Evolutionary conservation across 2,888 invertebrate genomes (phyloP), one percentile per base, ranked within the genome.

Genomic region (Ochropleura plecta): DNA sequence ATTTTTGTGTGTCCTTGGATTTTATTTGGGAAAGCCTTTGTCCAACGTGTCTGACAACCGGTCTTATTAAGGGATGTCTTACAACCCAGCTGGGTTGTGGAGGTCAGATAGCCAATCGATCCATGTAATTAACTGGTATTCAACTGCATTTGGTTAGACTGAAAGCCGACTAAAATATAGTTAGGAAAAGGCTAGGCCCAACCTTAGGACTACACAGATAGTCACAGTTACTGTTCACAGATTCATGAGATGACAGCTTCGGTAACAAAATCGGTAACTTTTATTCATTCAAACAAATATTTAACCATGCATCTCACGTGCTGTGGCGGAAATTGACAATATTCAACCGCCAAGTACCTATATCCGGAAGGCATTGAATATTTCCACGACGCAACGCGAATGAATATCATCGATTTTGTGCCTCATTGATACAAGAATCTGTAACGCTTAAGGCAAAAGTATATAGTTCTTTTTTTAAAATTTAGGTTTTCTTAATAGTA

Each of bases 281-380:
- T 40, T 51, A 66, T 57, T 59, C 40, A 46, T 75, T 77, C 40
- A 51, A 75, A 44, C 49, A 66, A 77, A 77, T 12, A 63, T 63
- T 57, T 49, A 55, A 70, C 55, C 44, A 64, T 51, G 44, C 63
- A 46, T 55, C 20, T 18, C 65, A 66, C 62, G 65, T 48, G 44
- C 4, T 30, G 30, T 14, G 20, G 49, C 74, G 60, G 78, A 80
- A 73, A 78, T 78, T 80, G 78, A 0, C 65, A 80, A 78, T 80
- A 51, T 78, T 60, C 60, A 49, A 73, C 60, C 60, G 14, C 18
- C 60, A 62, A 65, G 48, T 60, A 78, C 69, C 55, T 55, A 16
- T 42, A 65, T 65, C 62, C 62, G 79, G 55, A 63, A 44, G 48
- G 53, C 30, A 78, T 79, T 79, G 49, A 79, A 70, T 62, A 48